Conservation (phyloP, 2,113 vertebrate species). For the Raphicerus campestris region DNA sequence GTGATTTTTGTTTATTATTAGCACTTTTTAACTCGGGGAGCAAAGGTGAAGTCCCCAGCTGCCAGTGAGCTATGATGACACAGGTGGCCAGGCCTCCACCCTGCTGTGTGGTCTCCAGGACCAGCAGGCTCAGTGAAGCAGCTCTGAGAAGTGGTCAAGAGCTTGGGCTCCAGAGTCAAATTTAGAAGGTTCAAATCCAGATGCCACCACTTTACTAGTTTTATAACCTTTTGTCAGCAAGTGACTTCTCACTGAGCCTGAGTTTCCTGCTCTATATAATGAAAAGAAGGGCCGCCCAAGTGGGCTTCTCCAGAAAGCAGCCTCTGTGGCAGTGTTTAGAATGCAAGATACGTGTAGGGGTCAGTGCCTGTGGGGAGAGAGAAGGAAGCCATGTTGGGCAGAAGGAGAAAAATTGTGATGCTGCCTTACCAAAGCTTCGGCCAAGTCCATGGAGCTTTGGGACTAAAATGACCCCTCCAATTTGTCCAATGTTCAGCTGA, state of each 20-base stretch:
- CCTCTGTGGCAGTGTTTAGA: background rate
- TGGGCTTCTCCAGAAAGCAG: background rate
- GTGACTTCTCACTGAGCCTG: background rate
- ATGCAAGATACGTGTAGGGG: background rate
- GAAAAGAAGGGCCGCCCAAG: background rate
- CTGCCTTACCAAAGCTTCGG: background rate
- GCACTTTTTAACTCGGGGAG: background rate
- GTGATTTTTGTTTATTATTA: constrained; percentile 7
- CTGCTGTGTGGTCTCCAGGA: background rate
- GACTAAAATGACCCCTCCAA: background rate
- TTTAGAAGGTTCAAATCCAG: background rate
- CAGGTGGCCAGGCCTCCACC: background rate
- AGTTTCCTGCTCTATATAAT: background rate
- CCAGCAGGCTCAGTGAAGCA: background rate
- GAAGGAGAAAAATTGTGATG: background rate
- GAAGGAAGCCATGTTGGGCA: background rate
- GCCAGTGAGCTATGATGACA: background rate
- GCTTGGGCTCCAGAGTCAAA: background rate
- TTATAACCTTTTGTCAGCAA: background rate
- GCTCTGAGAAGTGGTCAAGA: background rate
- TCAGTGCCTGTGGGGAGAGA: background rate
- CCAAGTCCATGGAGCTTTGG: background rate
- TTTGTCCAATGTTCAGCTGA: background rate
- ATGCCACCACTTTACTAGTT: background rate
- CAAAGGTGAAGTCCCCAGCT: background rate